These are phyloP conservation scores for Cercopithecus hamlyni DNA, from an alignment of 2,797 vertebrate species.

Conservation along the genomic window DNA sequence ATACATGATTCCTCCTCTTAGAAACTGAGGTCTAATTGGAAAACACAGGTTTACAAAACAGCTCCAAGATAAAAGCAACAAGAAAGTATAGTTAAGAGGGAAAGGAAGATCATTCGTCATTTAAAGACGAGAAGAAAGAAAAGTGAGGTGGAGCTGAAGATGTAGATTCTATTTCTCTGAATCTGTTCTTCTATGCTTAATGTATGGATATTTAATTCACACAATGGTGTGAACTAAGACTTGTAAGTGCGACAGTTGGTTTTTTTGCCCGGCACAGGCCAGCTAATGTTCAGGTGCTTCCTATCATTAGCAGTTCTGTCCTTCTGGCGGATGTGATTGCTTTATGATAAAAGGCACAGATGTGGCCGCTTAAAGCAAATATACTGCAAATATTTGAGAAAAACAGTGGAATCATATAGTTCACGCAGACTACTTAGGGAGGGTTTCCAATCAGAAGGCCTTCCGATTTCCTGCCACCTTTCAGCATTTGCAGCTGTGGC, in stretches of 20 bases:
- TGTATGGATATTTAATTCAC: background rate
- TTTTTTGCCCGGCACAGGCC: background rate
- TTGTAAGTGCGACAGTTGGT: background rate
- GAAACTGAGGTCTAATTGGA: background rate
- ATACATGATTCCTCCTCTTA: background rate
- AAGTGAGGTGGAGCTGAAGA: background rate
- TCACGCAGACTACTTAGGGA: background rate
- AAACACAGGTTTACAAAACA: background rate
- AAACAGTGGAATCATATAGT: background rate
- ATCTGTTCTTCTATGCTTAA: background rate
- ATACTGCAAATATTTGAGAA: background rate
- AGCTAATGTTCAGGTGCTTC: background rate
- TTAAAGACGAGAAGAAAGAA: background rate
- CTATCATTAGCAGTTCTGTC: background rate
- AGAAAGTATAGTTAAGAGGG: background rate
- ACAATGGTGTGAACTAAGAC: background rate
- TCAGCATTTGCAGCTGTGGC: slow-evolving; percentile 64
- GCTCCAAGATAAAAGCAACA: background rate
- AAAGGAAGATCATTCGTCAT: background rate
- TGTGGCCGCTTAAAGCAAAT: background rate
- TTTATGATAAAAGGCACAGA: background rate
- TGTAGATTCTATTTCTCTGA: background rate
- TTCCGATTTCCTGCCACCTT: slow-evolving; percentile 2
- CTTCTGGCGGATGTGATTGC: background rate
- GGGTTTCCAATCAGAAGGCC: background rate